Evolutionary conservation across 2,888 invertebrate species (phyloP), one percentile per base, ranked within the genome.

Genomic region (Agonopterix alstromeriana): DNA sequence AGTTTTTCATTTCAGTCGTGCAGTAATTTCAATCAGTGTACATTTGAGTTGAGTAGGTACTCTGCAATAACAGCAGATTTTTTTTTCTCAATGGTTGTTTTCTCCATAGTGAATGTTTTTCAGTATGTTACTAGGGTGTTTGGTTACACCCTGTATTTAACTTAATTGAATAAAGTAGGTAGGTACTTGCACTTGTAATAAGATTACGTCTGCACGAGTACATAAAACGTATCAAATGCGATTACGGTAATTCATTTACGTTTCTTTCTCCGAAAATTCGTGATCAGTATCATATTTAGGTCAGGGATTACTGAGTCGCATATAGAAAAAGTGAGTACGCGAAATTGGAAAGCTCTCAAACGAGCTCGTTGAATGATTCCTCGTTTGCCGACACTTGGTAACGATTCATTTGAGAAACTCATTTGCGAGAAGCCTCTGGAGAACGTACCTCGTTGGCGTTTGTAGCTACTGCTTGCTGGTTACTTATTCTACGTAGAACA

Each of bases 331-430:
- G 63, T 61, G 60, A 67, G 63, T 64, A 65, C 59, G 62, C 63
- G 59, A 68, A 77, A 77, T 78, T 73, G 73, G 68, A 73, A 73
- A 74, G 65, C 71, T 64, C 55, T 71, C 63, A 63, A 74, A 69
- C 59, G 60, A 67, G 62, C 63, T 64, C 68, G 54, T 45, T 51
- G 61, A 66, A 76, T 77, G 75, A 81, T 78, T 77, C 67, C 78
- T 76, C 77, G 70, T 74, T 78, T 62, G 60, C 73, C 73, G 63
- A 75, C 76, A 78, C 77, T 79, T 72, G 69, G 77, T 77, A 80
- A 79, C 78, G 81, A 79, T 82, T 82, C 82, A 83, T 81, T 81
- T 79, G 77, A 79, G 79, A 75, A 82, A 78, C 81, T 82, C 81
- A 81, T 82, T 82, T 81, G 77, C 74, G 54, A 67, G 70, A 60